A percentile compares a stretch with the other conserved stretches of the same genome.
phyloP scores from a whole-genome alignment of 2,888 invertebrate genomes.

The Dryobota labecula region DNA sequence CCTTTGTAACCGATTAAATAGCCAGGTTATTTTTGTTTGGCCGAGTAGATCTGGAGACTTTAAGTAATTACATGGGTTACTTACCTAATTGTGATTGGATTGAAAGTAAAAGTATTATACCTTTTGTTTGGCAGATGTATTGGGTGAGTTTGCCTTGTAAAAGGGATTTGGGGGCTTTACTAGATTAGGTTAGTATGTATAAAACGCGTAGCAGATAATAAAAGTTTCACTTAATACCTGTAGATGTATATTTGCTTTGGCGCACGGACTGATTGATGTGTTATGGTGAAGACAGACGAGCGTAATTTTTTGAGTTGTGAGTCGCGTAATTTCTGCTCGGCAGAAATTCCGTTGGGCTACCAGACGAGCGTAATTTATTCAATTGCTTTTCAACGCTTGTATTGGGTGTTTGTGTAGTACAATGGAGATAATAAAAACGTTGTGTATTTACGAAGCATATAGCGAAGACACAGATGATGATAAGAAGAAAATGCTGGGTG shows the following conservation, averaged over 20 bases:
- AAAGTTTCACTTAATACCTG: neutral
- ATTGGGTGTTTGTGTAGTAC: too few relatives aligned
- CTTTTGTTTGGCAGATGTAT: conserved; percentile 55
- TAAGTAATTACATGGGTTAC: conserved; percentile 69
- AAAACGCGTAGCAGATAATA: neutral
- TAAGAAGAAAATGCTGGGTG: too few relatives aligned
- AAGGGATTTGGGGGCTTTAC: conserved; percentile 15
- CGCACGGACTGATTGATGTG: too few relatives aligned
- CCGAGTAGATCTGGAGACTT: conserved; percentile 55
- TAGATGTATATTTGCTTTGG: neutral
- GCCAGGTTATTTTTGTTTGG: conserved; percentile 63
- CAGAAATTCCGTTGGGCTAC: too few relatives aligned
- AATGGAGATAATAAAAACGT: too few relatives aligned
- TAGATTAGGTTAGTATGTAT: conserved; percentile 21
- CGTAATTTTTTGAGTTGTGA: too few relatives aligned
- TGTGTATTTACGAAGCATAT: too few relatives aligned
- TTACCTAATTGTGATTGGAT: conserved; percentile 67
- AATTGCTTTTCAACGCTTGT: too few relatives aligned
- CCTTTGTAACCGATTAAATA: conserved; percentile 65
- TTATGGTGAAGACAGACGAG: too few relatives aligned
- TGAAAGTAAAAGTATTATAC: conserved; percentile 61
- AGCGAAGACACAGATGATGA: too few relatives aligned
- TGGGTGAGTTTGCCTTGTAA: conserved; percentile 37
- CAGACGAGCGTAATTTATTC: too few relatives aligned
- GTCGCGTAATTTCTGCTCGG: too few relatives aligned